Evolutionary conservation across 2,113 vertebrate genomes (phyloP).

Genomic region (Vicugna pacos): DNA sequence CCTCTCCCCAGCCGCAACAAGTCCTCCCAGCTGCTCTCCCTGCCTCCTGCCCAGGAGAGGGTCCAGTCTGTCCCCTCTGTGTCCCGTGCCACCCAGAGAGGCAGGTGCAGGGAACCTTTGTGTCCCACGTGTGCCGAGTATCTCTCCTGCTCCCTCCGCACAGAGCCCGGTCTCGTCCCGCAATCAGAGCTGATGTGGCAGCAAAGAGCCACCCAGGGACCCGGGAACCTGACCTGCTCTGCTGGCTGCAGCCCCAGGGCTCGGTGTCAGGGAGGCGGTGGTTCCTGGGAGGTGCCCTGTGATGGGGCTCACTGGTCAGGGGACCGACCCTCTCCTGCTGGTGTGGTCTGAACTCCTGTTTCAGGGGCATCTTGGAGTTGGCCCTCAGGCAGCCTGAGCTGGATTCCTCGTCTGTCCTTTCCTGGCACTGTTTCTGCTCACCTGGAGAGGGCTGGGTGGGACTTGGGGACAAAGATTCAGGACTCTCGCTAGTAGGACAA

Average conservation of each 20-base stretch:
- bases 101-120: not conserved
- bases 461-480: not conserved
- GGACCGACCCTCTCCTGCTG: accelerated
- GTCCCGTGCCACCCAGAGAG: not conserved
- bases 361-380: not conserved
- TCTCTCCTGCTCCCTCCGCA: not conserved
- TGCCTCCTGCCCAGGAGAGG: not conserved
- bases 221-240: not conserved
- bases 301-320: accelerated
- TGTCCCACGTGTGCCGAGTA: accelerated
- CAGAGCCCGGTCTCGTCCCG: not conserved
- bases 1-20: not conserved
- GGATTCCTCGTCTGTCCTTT: not conserved
- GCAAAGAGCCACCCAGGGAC: not conserved
- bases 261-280: not conserved
- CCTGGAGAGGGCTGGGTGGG: not conserved
- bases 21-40: not conserved
- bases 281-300: accelerated
- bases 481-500: accelerated
- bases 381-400: not conserved
- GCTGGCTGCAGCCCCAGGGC: not conserved
- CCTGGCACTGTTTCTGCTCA: not conserved
- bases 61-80: not conserved
- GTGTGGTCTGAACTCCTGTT: not conserved
- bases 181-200: too few species aligned